Evolutionary conservation across 2,113 vertebrate genomes (phyloP), one percentile per base, ranked within the genome.

Genomic region (Ophthalmolycus amberensis): DNA sequence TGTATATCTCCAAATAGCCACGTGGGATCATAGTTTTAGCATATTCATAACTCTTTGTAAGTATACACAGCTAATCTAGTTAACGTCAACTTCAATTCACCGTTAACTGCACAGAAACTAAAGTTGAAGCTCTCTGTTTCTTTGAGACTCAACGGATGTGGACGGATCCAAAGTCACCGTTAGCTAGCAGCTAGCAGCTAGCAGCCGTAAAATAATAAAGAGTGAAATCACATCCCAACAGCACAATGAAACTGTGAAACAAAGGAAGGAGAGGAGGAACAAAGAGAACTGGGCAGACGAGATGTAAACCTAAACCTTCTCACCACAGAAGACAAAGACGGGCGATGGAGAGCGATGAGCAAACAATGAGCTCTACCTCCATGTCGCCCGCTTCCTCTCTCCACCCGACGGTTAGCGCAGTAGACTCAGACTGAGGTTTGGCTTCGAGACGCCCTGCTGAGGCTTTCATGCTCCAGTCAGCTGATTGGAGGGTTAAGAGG

Each of bases 291-390:
- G 38, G 46, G 38, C 27, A 63, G 40, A 69, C 7, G 56, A 62
- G 59, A 64, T 70, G 25, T n/a, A 65, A 67, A 0, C 80, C 62
- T 5, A 73, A 80, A 64, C 22, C 58, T 79, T 82, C 79, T 64
- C 64, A 68, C 56, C 84, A 63, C 79, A 71, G 27, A 62, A n/a
- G 60, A 80, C 74, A 69, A 60, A 70, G 70, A 62, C 34, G 22
- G 1, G 59, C 15, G 27, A 77, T 16, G 48, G 59, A 75, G 64
- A 72, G 40, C 72, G 52, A 40, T 37, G 27, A 20, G 15, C 60
- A 68, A 77, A 91, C 91, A 91, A 90, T 89, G 63, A 22, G 9
- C 20, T 71, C 20, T 18, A 68, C 75, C 72, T 86, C 71, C 27
- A 16, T 20, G 60, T 69, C 48, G 25, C 38, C 84, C 79, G 74